A percentile compares a stretch with the other conserved stretches of the same genome.
These are phyloP conservation scores for Nyctibius grandis DNA, from an alignment of 2,797 vertebrate genomes.

Conservation along the genomic window DNA sequence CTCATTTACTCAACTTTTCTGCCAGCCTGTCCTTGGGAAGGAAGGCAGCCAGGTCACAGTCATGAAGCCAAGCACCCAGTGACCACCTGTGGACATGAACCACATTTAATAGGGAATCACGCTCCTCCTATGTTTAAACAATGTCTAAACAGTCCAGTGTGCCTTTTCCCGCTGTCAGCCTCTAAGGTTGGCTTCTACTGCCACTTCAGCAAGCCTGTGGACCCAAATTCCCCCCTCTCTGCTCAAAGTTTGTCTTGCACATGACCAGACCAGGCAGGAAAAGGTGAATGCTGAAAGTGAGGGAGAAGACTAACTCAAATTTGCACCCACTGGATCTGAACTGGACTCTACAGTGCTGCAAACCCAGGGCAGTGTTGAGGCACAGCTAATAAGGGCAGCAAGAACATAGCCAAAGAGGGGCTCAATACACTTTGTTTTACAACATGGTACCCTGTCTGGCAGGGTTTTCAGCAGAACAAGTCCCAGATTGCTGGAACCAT, in stretches of 20 bases:
- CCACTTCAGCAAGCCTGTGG: background rate
- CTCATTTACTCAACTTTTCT: background rate
- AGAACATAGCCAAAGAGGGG: background rate
- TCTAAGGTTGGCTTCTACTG: background rate
- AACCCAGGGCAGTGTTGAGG: background rate
- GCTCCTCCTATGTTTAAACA: background rate
- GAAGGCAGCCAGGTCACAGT: background rate
- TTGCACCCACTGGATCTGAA: background rate
- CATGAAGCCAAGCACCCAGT: background rate
- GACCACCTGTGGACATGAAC: background rate
- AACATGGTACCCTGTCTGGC: background rate
- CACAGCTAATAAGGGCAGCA: background rate
- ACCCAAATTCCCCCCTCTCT: background rate
- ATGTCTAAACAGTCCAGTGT: background rate
- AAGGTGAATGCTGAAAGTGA: background rate
- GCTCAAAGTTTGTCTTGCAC: background rate
- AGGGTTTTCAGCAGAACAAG: background rate
- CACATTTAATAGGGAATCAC: background rate
- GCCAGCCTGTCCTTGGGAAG: background rate
- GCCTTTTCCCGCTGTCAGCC: background rate
- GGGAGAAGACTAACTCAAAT: background rate
- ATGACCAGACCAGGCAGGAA: background rate
- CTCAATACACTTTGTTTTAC: background rate
- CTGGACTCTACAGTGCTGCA: background rate
- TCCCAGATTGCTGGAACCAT: background rate